Conservation (phyloP, 2,888 invertebrate genomes). For the Eristalinus sepulchralis region DNA sequence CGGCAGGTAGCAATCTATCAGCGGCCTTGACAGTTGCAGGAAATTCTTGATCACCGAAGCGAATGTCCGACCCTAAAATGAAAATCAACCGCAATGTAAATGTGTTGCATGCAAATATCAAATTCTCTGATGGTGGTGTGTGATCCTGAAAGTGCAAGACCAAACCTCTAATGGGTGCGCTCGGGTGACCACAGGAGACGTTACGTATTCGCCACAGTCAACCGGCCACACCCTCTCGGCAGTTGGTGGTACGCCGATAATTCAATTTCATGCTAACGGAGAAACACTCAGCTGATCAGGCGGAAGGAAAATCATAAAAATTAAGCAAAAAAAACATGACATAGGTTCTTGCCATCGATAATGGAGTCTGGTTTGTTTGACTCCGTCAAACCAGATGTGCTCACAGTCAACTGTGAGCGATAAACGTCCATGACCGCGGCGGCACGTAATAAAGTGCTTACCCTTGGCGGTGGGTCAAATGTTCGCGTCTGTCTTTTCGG, state of each 20-base stretch:
- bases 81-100: constrained; percentile 27
- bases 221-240: not conserved
- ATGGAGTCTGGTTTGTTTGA: not conserved
- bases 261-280: not conserved
- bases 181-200: not conserved
- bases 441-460: not conserved
- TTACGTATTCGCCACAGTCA: constrained; percentile 52
- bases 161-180: not conserved
- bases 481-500: not conserved
- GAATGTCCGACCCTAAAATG: constrained; percentile 89
- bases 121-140: not conserved
- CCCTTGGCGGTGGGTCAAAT: not conserved
- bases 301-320: not conserved
- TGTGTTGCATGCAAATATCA: not conserved
- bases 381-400: not conserved
- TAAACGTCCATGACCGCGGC: not conserved
- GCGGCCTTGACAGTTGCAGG: constrained; percentile 83
- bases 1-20: constrained; percentile 86
- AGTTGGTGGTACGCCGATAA: not conserved
- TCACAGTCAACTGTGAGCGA: not conserved
- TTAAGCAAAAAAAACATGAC: not conserved
- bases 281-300: too few relatives aligned
- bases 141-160: not conserved
- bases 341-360: not conserved
- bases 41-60: constrained; percentile 87